Evolutionary conservation across 2,113 vertebrate species (phyloP).

Genomic region (Peromyscus californicus): DNA sequence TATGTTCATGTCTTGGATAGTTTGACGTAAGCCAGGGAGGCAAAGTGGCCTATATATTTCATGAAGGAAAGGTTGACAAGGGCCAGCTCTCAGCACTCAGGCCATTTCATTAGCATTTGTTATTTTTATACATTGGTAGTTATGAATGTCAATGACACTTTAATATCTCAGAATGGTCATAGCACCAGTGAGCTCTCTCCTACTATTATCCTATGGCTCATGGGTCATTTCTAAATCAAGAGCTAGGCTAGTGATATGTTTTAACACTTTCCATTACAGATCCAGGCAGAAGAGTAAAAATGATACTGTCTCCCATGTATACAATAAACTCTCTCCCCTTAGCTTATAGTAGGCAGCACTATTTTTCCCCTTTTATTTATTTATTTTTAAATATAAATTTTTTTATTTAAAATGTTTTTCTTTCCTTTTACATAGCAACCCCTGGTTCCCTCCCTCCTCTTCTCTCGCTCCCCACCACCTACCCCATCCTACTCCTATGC

Average conservation of each 20-base stretch:
- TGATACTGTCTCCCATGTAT: background rate
- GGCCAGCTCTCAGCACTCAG: constrained; percentile 67
- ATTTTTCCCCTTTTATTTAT: constrained; percentile 57
- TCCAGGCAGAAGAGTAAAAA: background rate
- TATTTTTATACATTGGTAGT: constrained; percentile 83
- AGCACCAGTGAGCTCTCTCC: constrained; percentile 59
- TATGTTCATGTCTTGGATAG: constrained; percentile 8
- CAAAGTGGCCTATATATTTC: constrained; percentile 80
- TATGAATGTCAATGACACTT: constrained; percentile 78
- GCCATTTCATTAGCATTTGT: constrained; percentile 81
- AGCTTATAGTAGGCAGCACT: constrained; percentile 42
- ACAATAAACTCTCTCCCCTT: constrained; percentile 57
- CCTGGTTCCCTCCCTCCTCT: too few species aligned
- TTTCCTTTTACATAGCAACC: too few species aligned
- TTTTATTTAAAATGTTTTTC: too few species aligned
- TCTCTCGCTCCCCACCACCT: too few species aligned
- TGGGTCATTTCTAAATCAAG: constrained; percentile 75
- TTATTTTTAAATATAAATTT: too few species aligned
- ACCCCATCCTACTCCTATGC: too few species aligned
- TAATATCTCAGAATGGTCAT: constrained; percentile 77
- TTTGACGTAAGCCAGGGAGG: constrained; percentile 61
- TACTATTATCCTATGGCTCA: constrained; percentile 69
- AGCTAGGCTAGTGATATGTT: constrained; percentile 38
- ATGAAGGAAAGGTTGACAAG: constrained; percentile 61
- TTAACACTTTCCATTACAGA: constrained; percentile 70